A percentile compares a stretch with the other conserved stretches of the same genome.
phyloP scores from a whole-genome alignment of 2,797 vertebrate genomes.

The Aselliscus stoliczkanus region DNA sequence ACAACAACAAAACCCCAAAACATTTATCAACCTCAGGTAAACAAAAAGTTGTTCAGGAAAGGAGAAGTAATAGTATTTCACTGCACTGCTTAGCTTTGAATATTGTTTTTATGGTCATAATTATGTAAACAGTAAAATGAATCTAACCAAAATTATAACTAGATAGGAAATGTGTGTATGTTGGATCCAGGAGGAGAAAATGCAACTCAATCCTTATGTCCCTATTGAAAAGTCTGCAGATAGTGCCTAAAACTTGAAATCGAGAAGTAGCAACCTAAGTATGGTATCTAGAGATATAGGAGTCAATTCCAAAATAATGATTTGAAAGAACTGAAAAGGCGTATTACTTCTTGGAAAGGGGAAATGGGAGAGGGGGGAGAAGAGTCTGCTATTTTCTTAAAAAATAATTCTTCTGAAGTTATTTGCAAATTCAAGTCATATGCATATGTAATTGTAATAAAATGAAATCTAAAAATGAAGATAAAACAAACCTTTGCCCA shows the following conservation, averaged over 20 bases:
- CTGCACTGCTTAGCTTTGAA: background rate
- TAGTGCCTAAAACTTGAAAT: background rate
- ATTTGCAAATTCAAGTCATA: constrained; percentile 29
- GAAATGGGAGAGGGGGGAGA: background rate
- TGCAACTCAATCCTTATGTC: background rate
- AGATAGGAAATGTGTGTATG: background rate
- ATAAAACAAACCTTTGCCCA: constrained; percentile 14
- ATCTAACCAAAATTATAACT: background rate
- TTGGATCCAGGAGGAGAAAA: background rate
- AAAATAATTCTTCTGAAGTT: background rate
- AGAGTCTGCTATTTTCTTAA: background rate
- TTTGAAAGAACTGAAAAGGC: background rate
- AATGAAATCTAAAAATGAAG: constrained; percentile 42
- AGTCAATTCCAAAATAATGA: background rate
- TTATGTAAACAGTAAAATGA: background rate
- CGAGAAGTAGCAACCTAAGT: background rate
- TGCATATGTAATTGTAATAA: constrained; percentile 31
- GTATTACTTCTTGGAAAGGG: background rate
- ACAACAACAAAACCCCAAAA: background rate
- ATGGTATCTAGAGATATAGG: background rate
- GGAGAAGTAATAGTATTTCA: background rate
- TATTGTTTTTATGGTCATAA: background rate
- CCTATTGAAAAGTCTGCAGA: background rate
- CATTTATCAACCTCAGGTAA: background rate
- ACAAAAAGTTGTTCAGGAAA: background rate